Evolutionary conservation across 2,113 vertebrate species (phyloP), one percentile per base, ranked within the genome.

Genomic region (Poeciliopsis turrubarensis): DNA sequence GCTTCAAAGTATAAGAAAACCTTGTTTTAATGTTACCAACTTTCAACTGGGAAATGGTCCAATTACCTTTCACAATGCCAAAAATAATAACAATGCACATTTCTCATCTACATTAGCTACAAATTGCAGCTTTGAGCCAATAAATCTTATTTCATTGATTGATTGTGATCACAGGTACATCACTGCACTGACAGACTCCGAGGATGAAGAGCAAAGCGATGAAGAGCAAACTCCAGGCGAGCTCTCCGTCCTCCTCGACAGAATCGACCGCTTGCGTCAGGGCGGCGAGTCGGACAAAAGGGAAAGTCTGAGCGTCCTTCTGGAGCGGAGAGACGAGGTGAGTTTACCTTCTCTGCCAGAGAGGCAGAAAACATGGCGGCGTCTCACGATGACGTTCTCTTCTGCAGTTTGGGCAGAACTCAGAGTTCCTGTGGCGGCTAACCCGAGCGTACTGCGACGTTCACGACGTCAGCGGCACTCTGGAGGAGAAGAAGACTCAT

Each of bases 131-230:
- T 47, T 47, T 15, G 4, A 47, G 15, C 19, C 44, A 4, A 47
- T 47, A 5, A 47, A 47, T 19, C 14, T 70, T 70, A 26, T 66
- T 68, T 73, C 60, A 14, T 14, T 51, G 12, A 78, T 26, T 83
- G 3, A 78, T 26, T 83, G 3, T 63, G 61, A 90, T 95, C 82
- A 78, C 90, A 99, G 98, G 87, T 99, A 99, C 74, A 95, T 98
- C 64, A 99, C 98, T 0, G 97, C 97, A 74, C 92, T 97, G 83
- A 98, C 96, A 1, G 97, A 99, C 86, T 96, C 97, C n/a, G 94
- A 95, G 15, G 97, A 67, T 1, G 65, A 94, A 77, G 93, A 94
- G 34, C 89, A 85, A 0, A 95, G 95, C 44, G 94, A 57, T 9
- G 79, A 86, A 51, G 84, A 87, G 34, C 82, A 72, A 64, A 78